These are phyloP conservation scores for Otis tarda DNA, from an alignment of 2,113 vertebrate species.

Conservation along the genomic window DNA sequence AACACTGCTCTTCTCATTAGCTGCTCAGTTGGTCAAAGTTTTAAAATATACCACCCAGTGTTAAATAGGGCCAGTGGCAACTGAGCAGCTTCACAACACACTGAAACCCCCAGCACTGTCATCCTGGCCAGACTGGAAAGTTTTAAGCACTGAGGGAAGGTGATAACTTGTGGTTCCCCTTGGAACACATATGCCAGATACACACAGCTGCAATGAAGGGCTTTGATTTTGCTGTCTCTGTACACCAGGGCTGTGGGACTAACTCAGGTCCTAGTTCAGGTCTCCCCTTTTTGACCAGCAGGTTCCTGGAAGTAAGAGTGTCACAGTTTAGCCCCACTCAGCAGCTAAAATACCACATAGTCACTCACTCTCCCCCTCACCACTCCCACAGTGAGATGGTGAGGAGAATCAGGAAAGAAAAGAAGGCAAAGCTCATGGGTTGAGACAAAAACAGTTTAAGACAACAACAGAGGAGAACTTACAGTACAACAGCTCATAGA, in stretches of 20 bases:
- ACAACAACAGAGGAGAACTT: too few relatives aligned
- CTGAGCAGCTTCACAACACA: neutral
- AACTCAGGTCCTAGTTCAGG: neutral
- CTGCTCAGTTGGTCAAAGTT: neutral
- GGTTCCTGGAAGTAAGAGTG: neutral
- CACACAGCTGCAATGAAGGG: neutral
- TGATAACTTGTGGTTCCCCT: neutral
- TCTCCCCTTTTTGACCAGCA: neutral
- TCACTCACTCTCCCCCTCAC: too few relatives aligned
- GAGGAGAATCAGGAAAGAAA: too few relatives aligned
- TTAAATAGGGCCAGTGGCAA: neutral
- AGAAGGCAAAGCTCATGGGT: too few relatives aligned
- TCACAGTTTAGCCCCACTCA: too few relatives aligned
- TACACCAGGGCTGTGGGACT: neutral
- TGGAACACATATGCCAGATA: neutral
- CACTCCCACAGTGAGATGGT: too few relatives aligned
- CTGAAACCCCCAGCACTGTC: neutral
- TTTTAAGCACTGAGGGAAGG: neutral
- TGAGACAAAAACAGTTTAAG: too few relatives aligned
- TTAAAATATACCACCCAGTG: neutral
- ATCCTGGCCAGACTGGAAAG: neutral
- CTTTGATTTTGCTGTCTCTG: neutral
- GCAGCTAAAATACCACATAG: too few relatives aligned
- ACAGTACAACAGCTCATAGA: too few relatives aligned
- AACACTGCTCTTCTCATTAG: neutral